These are phyloP conservation scores for Eulithis testata DNA, from an alignment of 2,888 invertebrate genomes.

Conservation along the genomic window DNA sequence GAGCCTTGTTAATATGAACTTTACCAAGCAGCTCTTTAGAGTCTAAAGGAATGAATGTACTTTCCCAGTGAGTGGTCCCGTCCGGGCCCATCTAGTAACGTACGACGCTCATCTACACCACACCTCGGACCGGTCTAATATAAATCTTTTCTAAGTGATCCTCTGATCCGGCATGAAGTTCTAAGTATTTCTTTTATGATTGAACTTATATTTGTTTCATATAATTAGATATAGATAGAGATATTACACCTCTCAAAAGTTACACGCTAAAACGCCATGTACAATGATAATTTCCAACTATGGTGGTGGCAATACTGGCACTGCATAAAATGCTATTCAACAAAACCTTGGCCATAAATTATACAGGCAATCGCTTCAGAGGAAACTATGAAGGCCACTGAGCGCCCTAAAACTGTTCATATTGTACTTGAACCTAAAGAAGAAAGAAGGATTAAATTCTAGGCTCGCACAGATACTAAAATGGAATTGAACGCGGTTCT, in stretches of 20 bases:
- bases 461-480: slow-evolving; percentile 14
- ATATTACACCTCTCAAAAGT: not conserved
- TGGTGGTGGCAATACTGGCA: not conserved
- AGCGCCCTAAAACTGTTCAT: slow-evolving; percentile 9
- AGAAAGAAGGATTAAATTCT: slow-evolving; percentile 15
- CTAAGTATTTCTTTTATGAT: no score
- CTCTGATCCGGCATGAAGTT: no score
- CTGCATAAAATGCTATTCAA: slow-evolving; percentile 7
- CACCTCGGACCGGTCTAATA: no score
- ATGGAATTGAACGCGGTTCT: slow-evolving; percentile 15
- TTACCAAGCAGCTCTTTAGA: not conserved
- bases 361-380: slow-evolving; percentile 4
- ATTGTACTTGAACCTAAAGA: slow-evolving; percentile 11
- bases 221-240: no score
- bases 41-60: no score
- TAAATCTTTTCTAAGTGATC: no score
- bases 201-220: no score
- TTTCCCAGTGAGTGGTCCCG: no score
- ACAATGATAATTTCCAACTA: not conserved
- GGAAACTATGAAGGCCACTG: slow-evolving; percentile 11
- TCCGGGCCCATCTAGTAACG: no score
- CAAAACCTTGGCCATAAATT: slow-evolving; percentile 15
- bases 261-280: not conserved
- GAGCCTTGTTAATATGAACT: no score
- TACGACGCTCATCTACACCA: no score